phyloP scores from a whole-genome alignment of 2,797 vertebrate species.

The Darevskia nairensis region DNA sequence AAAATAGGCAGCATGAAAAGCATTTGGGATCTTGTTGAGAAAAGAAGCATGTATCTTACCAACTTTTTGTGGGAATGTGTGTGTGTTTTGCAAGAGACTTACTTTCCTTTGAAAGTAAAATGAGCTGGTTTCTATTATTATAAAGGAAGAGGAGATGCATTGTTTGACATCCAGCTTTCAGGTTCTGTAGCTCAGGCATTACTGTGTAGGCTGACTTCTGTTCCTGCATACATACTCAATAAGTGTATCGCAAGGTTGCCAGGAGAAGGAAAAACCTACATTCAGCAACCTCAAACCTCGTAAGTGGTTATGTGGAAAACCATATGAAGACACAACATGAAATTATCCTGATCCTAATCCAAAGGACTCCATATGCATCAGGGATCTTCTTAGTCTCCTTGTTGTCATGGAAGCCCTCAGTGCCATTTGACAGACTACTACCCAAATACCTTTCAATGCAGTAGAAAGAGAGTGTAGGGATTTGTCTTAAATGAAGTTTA shows the following conservation, averaged over 20 bases:
- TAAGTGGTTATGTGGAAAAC: neutral
- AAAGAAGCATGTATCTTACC: slow-evolving; percentile 24
- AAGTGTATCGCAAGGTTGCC: neutral
- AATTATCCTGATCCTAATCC: neutral
- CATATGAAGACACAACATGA: neutral
- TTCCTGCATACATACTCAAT: neutral
- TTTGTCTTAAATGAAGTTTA: no score
- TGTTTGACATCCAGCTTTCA: rapidly evolving
- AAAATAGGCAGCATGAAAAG: slow-evolving; percentile 30
- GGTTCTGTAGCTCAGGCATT: rapidly evolving
- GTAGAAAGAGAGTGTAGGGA: no score
- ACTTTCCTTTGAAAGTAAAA: slow-evolving; percentile 32
- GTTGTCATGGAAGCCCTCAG: neutral
- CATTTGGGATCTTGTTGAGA: slow-evolving; percentile 42
- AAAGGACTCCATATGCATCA: neutral
- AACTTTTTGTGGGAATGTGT: neutral
- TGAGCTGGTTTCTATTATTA: slow-evolving; percentile 26
- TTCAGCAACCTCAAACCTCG: no score
- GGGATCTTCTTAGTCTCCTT: neutral
- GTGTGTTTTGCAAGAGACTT: neutral
- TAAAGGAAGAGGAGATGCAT: neutral
- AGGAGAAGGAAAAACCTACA: no score
- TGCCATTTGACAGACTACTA: neutral
- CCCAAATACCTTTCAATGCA: neutral
- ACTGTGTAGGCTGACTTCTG: neutral